These are phyloP conservation scores for Troglohyphantes excavatus DNA, from an alignment of 2,888 invertebrate genomes.

Conservation along the genomic window DNA sequence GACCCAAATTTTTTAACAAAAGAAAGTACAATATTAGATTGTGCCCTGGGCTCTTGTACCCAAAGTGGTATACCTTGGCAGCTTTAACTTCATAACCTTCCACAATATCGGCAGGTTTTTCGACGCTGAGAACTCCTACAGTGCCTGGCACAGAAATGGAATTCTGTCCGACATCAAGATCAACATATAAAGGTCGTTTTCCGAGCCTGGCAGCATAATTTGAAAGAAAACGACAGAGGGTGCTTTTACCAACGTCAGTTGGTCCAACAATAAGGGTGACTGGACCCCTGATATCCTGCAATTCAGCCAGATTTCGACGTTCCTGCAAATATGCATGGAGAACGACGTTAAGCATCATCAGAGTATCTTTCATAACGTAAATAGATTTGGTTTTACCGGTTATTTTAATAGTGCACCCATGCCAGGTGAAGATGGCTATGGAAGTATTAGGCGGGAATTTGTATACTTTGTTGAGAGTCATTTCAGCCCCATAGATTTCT, in stretches of 20 bases:
- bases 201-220: conserved; percentile 94
- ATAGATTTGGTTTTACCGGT: conserved; percentile 94
- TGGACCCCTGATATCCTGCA: conserved; percentile 87
- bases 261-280: conserved; percentile 95
- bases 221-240: conserved; percentile 91
- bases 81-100: conserved; percentile 97
- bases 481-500: conserved; percentile 97
- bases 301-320: conserved; percentile 91
- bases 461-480: conserved; percentile 95
- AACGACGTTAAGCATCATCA: conserved; percentile 97
- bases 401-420: conserved; percentile 92
- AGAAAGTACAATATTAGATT: conserved; percentile 93
- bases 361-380: conserved; percentile 97
- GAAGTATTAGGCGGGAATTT: conserved; percentile 94
- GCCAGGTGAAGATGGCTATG: conserved; percentile 97
- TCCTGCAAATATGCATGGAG: conserved; percentile 97
- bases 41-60: conserved; percentile 89
- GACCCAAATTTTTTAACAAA: conserved; percentile 91
- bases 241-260: conserved; percentile 97
- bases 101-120: conserved; percentile 95
- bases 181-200: conserved; percentile 91
- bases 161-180: conserved; percentile 95
- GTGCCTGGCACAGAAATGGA: conserved; percentile 95
- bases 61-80: conserved; percentile 96
- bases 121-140: conserved; percentile 93